phyloP scores from a whole-genome alignment of 2,797 vertebrate genomes.

The Lacerta agilis region DNA sequence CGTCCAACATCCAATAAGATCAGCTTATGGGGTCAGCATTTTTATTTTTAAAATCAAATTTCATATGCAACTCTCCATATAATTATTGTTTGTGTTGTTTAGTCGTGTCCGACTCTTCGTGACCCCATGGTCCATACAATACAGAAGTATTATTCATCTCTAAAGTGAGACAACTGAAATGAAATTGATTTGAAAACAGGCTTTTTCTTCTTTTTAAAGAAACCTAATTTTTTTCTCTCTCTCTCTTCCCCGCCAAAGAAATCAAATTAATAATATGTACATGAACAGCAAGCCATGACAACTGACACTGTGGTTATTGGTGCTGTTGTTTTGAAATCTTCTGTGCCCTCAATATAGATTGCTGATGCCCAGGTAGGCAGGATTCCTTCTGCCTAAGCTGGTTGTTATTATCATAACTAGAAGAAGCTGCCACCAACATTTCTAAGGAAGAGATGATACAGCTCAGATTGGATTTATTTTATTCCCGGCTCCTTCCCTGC shows the following conservation, averaged over 20 bases:
- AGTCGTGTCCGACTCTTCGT: too few relatives aligned
- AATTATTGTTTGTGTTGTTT: too few relatives aligned
- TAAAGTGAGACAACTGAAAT: not conserved
- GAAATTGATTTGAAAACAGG: not conserved
- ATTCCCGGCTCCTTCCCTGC: not conserved
- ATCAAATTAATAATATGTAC: not conserved
- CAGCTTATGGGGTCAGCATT: not conserved
- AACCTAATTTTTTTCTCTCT: not conserved
- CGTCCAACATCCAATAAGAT: not conserved
- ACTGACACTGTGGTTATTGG: not conserved
- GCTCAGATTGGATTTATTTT: conserved; percentile 1
- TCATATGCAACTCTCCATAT: not conserved
- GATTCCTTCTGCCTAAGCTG: not conserved
- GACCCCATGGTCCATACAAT: not conserved
- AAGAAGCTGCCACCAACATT: not conserved
- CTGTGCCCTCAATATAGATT: not conserved
- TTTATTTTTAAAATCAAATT: not conserved
- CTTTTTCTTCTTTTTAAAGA: not conserved
- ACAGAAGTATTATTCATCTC: not conserved
- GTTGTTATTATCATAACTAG: not conserved
- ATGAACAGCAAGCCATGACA: fast-evolving
- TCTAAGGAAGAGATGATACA: conserved; percentile 1
- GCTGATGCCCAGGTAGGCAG: not conserved
- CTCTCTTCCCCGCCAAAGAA: not conserved
- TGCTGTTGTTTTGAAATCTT: not conserved